Percentiles rank a stretch among this genome's conserved stretches.
phyloP scores from a whole-genome alignment of 2,113 vertebrate genomes.

The Vombatus ursinus region DNA sequence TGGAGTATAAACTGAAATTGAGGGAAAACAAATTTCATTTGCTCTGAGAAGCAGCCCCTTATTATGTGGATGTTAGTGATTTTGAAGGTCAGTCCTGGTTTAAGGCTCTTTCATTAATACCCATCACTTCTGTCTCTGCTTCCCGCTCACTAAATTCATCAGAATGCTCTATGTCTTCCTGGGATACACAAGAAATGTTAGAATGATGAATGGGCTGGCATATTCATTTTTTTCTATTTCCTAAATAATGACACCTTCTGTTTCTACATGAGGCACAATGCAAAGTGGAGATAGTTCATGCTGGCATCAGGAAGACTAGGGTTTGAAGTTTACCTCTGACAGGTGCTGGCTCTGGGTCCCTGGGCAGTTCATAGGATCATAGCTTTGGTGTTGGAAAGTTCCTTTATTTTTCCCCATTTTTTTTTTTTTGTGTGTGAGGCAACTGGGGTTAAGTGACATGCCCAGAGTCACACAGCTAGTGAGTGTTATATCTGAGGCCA shows the following conservation, averaged over 20 bases:
- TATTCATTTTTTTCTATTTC: background rate
- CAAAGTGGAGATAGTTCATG: background rate
- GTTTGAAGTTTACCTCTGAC: too few species aligned
- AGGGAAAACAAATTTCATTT: background rate
- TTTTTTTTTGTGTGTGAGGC: too few species aligned
- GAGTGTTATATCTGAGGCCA: too few species aligned
- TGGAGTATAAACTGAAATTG: background rate
- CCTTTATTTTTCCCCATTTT: too few species aligned
- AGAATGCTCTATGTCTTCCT: background rate
- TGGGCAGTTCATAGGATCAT: background rate
- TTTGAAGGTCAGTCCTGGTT: background rate
- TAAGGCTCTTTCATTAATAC: background rate
- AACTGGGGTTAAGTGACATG: too few species aligned
- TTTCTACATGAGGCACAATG: background rate
- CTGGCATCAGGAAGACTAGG: too few species aligned
- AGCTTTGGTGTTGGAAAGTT: background rate
- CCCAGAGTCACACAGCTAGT: too few species aligned
- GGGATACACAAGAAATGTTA: background rate
- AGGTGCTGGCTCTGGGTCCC: background rate
- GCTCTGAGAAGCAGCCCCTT: background rate
- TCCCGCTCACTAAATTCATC: background rate
- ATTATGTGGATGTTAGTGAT: background rate
- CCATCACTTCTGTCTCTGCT: background rate
- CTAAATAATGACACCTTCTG: background rate
- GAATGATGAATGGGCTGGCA: background rate